Evolutionary conservation across 2,888 invertebrate genomes (phyloP).

Genomic region (Drosophila dives): DNA sequence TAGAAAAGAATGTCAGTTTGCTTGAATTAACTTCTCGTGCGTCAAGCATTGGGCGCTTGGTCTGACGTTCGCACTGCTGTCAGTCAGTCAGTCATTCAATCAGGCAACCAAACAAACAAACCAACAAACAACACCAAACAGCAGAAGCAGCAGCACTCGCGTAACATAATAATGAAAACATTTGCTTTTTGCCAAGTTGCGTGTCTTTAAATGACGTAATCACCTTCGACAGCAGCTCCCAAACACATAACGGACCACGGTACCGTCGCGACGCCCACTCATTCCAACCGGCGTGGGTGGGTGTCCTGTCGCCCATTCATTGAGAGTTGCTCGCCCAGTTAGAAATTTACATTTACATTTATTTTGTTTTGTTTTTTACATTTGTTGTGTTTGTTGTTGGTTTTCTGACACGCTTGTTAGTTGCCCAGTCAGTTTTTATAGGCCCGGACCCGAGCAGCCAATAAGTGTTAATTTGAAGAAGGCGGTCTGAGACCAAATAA

Average conservation of each 20-base stretch:
- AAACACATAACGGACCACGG: conserved; percentile 40
- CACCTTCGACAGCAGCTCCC: conserved; percentile 32
- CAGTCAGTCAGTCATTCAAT: conserved; percentile 53
- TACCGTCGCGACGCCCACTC: not conserved
- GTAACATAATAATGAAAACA: conserved; percentile 69
- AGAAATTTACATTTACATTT: conserved; percentile 59
- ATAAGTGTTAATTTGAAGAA: conserved; percentile 55
- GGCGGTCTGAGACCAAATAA: conserved; percentile 8
- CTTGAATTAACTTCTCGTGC: conserved; percentile 28
- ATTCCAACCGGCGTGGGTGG: conserved; percentile 6
- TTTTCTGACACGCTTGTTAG: conserved; percentile 60
- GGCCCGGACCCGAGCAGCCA: conserved; percentile 38
- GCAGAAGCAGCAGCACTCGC: conserved; percentile 22
- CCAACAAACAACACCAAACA: conserved; percentile 29
- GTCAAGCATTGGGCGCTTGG: conserved; percentile 20
- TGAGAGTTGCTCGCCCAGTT: conserved; percentile 50
- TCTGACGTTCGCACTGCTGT: conserved; percentile 45
- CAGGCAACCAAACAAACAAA: conserved; percentile 36
- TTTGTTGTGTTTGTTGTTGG: conserved; percentile 4
- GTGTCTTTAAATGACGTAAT: conserved; percentile 78
- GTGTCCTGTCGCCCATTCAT: conserved; percentile 22
- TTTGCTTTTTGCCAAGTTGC: conserved; percentile 67
- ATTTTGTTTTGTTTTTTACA: conserved; percentile 18
- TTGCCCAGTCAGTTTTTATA: conserved; percentile 72
- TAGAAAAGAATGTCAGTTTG: conserved; percentile 22